A percentile compares a stretch with the other conserved stretches of the same genome.
Evolutionary conservation across 2,888 invertebrate genomes (phyloP).

Genomic region (Dromius quadrimaculatus): DNA sequence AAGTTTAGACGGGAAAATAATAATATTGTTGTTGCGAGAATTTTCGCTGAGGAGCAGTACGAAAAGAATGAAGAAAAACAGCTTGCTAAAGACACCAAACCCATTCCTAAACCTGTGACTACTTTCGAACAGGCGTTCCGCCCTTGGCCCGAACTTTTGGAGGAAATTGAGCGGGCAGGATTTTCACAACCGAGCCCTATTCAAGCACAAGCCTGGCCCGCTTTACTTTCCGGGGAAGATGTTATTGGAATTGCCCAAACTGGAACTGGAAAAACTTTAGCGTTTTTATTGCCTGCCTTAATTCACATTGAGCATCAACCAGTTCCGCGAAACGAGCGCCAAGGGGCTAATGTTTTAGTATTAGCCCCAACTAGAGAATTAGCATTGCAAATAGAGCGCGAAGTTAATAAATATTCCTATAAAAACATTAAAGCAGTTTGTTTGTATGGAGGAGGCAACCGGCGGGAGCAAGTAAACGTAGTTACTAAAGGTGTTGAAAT

Average conservation of each 20-base stretch:
- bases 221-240: slow-evolving; percentile 90
- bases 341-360: slow-evolving; percentile 88
- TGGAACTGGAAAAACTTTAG: slow-evolving; percentile 92
- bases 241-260: slow-evolving; percentile 97
- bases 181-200: slow-evolving; percentile 91
- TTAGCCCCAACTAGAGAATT: slow-evolving; percentile 94
- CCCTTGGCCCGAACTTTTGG: slow-evolving; percentile 85
- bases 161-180: slow-evolving; percentile 83
- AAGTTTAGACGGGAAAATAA: slow-evolving; percentile 76
- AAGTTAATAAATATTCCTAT: slow-evolving; percentile 90
- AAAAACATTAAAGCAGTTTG: slow-evolving; percentile 90
- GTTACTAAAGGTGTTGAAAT: slow-evolving; percentile 90
- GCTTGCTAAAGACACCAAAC: slow-evolving; percentile 53
- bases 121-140: slow-evolving; percentile 88
- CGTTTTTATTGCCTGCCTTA: slow-evolving; percentile 91
- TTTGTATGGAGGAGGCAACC: slow-evolving; percentile 90
- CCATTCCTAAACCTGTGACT: slow-evolving; percentile 81
- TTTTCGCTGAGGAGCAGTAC: slow-evolving; percentile 33
- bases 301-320: slow-evolving; percentile 92
- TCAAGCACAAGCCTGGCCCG: slow-evolving; percentile 95
- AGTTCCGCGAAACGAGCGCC: slow-evolving; percentile 77
- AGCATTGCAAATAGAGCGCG: slow-evolving; percentile 92
- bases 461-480: slow-evolving; percentile 81
- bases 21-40: slow-evolving; percentile 71
- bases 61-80: slow-evolving; percentile 54